Evolutionary conservation across 2,888 invertebrate genomes (phyloP).

Genomic region (Melanostoma mellinum): DNA sequence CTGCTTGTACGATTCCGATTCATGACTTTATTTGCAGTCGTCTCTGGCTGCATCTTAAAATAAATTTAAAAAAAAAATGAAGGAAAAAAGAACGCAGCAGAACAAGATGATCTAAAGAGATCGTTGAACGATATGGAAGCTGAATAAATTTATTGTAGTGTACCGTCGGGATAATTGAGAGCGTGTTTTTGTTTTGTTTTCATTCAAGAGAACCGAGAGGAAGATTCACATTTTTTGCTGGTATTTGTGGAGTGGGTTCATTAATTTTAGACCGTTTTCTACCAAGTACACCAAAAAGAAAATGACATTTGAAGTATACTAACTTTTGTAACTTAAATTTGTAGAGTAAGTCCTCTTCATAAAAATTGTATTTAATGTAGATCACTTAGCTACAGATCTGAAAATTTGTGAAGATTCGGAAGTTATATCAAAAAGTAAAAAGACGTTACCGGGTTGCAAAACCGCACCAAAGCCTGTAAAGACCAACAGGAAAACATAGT

Average conservation of each 20-base stretch:
- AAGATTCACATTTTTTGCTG: constrained; percentile 29
- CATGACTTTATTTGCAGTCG: constrained; percentile 70
- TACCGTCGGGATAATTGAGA: constrained; percentile 74
- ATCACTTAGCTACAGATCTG: too few relatives aligned
- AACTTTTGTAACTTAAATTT: background rate
- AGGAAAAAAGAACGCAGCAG: constrained; percentile 8
- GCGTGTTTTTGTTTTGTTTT: constrained; percentile 73
- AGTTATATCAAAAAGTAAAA: too few relatives aligned
- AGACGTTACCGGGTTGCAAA: too few relatives aligned
- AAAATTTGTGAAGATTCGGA: too few relatives aligned
- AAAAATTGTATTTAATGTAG: too few relatives aligned
- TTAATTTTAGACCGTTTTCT: constrained; percentile 58
- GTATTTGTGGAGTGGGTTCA: constrained; percentile 42
- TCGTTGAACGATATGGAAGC: constrained; percentile 72
- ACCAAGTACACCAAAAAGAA: constrained; percentile 59
- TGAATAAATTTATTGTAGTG: constrained; percentile 74
- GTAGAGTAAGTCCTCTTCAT: background rate
- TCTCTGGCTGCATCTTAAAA: constrained; percentile 23
- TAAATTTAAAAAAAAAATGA: constrained; percentile 7
- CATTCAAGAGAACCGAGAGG: constrained; percentile 22
- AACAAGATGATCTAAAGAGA: constrained; percentile 71
- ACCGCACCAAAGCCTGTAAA: too few relatives aligned
- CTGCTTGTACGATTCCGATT: constrained; percentile 23
- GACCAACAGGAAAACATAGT: too few relatives aligned
- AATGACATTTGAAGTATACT: constrained; percentile 42